phyloP scores from a whole-genome alignment of 2,797 vertebrate genomes.

The Leontocebus nigricollis region DNA sequence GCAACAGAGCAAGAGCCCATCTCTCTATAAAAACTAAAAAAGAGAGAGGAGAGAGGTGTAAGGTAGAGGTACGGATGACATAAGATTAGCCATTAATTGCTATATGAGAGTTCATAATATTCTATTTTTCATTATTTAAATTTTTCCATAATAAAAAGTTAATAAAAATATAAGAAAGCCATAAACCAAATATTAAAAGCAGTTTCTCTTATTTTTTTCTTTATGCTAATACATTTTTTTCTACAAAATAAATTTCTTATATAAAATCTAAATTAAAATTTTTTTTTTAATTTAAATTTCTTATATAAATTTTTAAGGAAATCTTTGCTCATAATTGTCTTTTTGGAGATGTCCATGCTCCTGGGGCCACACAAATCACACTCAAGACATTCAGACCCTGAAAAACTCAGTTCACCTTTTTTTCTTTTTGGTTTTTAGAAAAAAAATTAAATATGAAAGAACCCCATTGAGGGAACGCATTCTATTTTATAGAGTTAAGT shows the following conservation, averaged over 20 bases:
- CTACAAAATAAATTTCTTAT: conserved; percentile 12
- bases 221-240: conserved; percentile 36
- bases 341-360: not conserved
- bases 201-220: not conserved
- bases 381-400: not conserved
- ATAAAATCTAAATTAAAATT: not conserved
- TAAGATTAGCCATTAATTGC: not conserved
- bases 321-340: not conserved
- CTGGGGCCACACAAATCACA: not conserved
- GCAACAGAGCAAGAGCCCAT: not conserved
- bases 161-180: conserved; percentile 23
- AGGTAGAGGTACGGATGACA: not conserved
- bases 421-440: not conserved
- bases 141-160: not conserved
- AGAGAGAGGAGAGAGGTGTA: not conserved
- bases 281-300: conserved; percentile 9
- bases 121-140: conserved; percentile 4
- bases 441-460: not conserved
- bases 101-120: not conserved
- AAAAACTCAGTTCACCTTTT: not conserved
- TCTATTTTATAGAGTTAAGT: not conserved
- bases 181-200: not conserved
- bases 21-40: not conserved
- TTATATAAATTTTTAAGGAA: conserved; percentile 20
- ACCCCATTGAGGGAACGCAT: not conserved